Base-by-base conservation (phyloP, 2,888 invertebrate species). In the Netelia fuscicornis region DNA sequence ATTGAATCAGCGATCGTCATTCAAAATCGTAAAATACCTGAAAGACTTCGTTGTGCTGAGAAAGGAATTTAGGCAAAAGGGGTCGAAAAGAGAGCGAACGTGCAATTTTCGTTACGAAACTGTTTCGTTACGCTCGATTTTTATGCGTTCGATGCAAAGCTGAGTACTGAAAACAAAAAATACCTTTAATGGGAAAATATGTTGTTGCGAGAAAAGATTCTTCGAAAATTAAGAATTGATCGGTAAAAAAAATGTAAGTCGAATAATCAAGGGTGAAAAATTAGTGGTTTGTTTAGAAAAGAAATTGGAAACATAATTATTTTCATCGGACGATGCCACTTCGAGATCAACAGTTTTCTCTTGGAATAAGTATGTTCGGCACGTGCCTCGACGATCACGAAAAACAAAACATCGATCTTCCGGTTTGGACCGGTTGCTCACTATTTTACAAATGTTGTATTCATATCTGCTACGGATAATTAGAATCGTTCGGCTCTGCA, bases 321-420 rank as follows among this genome's bases (percentile, higher is more conserved):
- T 23, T 2, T 58, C 2, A 58, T 58, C 23, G 20, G n/a, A 1
- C 58, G 17, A 20, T 48, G 20, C 3, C 37, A 6, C 8, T 37
- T 58, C 20, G 20, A n/a, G 17, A 20, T 0, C 9, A 58, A 1
- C 17, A 20, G 2, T 58, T 58, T 20, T 17, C 17, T 48, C 10
- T 48, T 10, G 11, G 11, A 10, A 48, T 20, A 58, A 58, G 17
- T 9, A 58, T 17, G 17, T 13, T 17, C 17, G 10, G 58, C 58
- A 20, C 20, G 17, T 20, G 58, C 10, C 58, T 8, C 17, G 11
- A n/a, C 11, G 13, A 70, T 10, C 17, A 48, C 17, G 5, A 25
- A 44, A n/a, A 74, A 20, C 25, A 74, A 25, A 44, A 64, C 37
- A 77, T 68, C 52, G 70, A 62, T 70, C 62, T 70, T 78, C 37